These are phyloP conservation scores for Pedetes capensis DNA, from an alignment of 2,113 vertebrate genomes.

Conservation along the genomic window DNA sequence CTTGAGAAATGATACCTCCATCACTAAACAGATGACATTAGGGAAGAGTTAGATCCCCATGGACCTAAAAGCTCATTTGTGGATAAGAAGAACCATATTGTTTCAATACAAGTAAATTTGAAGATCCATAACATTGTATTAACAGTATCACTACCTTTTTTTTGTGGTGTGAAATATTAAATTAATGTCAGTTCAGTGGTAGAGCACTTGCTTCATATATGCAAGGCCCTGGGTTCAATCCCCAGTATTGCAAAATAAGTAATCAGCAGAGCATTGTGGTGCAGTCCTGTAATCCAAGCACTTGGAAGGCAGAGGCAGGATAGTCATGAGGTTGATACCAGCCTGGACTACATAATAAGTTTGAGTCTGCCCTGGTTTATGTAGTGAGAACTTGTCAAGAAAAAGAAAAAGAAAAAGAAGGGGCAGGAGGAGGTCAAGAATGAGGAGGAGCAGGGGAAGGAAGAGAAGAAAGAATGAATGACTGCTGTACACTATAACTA, in stretches of 20 bases:
- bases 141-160: background rate
- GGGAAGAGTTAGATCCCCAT: background rate
- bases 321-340: too few species aligned
- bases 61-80: background rate
- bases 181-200: too few species aligned
- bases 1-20: background rate
- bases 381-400: background rate
- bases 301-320: too few species aligned
- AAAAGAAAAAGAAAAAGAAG: too few species aligned
- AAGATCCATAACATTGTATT: background rate
- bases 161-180: background rate
- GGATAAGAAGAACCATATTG: background rate
- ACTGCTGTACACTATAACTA: background rate
- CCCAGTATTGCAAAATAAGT: too few species aligned
- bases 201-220: too few species aligned
- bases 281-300: too few species aligned
- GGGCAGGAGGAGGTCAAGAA: too few species aligned
- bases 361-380: too few species aligned
- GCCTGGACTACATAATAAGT: too few species aligned
- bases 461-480: background rate
- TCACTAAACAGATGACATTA: background rate
- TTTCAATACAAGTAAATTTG: background rate
- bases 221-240: too few species aligned
- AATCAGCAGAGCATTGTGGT: too few species aligned
- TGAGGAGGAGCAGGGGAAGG: background rate